A percentile compares a stretch with the other conserved stretches of the same genome.
Conservation (phyloP, 2,888 invertebrate genomes). For the Drosophila niveifrons region DNA sequence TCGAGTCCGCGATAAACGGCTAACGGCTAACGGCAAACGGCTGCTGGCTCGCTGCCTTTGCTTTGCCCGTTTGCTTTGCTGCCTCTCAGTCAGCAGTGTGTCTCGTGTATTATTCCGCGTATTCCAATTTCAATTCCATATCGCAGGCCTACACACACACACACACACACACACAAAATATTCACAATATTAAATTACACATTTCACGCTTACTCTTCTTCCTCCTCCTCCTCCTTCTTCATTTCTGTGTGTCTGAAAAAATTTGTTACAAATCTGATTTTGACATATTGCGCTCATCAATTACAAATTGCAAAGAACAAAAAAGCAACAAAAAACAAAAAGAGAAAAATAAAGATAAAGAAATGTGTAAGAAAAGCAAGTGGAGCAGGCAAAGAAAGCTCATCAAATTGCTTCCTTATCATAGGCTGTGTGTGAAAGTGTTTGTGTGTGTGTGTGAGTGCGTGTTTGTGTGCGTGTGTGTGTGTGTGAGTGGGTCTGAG, state of each 20-base stretch:
- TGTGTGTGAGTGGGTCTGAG: slow-evolving; percentile 18
- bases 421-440: slow-evolving; percentile 14
- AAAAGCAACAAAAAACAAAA: background rate
- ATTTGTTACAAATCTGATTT: slow-evolving; percentile 29
- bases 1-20: slow-evolving; percentile 57
- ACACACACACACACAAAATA: too few relatives aligned
- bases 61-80: background rate
- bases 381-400: background rate
- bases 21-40: slow-evolving; percentile 15
- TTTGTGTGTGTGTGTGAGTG: slow-evolving; percentile 18
- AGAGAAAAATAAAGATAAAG: background rate
- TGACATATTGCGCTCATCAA: background rate
- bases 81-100: slow-evolving; percentile 38
- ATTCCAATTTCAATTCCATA: slow-evolving; percentile 33
- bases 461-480: slow-evolving; percentile 7
- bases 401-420: slow-evolving; percentile 29
- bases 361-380: too few relatives aligned
- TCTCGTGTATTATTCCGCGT: slow-evolving; percentile 8
- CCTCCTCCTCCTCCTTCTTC: background rate
- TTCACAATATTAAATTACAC: slow-evolving; percentile 46
- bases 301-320: background rate
- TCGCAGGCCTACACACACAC: too few relatives aligned
- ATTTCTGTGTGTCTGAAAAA: too few relatives aligned
- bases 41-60: slow-evolving; percentile 9
- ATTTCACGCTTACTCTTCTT: background rate